phyloP scores from a whole-genome alignment of 2,113 vertebrate genomes.

The Athene cunicularia region DNA sequence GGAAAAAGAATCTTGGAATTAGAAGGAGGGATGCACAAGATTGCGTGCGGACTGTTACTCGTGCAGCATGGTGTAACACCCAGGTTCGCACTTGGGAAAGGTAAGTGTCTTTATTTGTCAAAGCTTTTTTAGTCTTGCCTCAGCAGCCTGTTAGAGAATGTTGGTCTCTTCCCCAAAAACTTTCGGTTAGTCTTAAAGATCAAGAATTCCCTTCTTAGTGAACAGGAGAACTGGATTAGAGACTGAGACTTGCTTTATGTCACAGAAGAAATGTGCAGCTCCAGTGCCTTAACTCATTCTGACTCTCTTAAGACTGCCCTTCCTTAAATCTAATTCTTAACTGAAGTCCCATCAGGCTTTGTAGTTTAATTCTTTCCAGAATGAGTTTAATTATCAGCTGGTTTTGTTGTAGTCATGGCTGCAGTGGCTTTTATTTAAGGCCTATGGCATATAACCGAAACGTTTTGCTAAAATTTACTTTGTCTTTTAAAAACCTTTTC shows the following conservation, averaged over 20 bases:
- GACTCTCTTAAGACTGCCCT: not conserved
- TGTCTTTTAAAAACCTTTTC: not conserved
- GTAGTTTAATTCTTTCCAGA: not conserved
- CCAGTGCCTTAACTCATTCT: not conserved
- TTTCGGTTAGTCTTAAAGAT: not conserved
- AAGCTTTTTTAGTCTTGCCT: not conserved
- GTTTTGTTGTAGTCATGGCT: not conserved
- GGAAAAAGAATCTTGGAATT: not conserved
- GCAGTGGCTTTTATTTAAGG: not conserved
- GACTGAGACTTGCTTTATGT: not conserved
- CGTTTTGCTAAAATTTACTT: not conserved
- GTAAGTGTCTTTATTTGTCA: not conserved
- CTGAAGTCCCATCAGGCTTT: not conserved
- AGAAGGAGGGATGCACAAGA: not conserved
- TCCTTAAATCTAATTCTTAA: not conserved
- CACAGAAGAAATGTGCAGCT: not conserved
- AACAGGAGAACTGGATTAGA: not conserved
- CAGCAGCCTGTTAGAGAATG: not conserved
- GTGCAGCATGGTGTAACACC: not conserved
- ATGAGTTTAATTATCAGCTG: not conserved
- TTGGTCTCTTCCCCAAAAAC: accelerated
- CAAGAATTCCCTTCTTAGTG: not conserved
- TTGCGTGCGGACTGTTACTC: not conserved
- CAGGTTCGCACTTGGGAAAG: not conserved
- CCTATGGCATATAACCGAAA: not conserved